A percentile compares a stretch with the other conserved stretches of the same genome.
These are phyloP conservation scores for Desmophyllum pertusum DNA, from an alignment of 92 coral and sea anemone genomes.

Conservation along the genomic window DNA sequence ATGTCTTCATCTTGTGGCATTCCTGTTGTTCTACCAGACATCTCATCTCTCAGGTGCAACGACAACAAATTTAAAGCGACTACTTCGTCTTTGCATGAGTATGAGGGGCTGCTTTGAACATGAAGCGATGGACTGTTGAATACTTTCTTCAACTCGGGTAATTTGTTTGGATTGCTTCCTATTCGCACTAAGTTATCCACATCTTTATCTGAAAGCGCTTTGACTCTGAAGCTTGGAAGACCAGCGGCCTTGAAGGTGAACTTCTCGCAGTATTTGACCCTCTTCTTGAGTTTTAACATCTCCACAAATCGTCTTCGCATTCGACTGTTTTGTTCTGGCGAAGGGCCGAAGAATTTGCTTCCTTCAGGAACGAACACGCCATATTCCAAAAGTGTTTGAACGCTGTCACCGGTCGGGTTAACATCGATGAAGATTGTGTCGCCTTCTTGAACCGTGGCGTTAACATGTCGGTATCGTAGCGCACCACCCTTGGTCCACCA, in stretches of 20 bases:
- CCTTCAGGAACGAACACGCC: slow-evolving; percentile 66
- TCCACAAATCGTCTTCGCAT: slow-evolving; percentile 60
- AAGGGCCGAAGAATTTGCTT: slow-evolving; percentile 55
- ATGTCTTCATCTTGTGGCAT: slow-evolving; percentile 71
- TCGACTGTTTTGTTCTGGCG: slow-evolving; percentile 57
- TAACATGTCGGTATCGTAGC: slow-evolving; percentile 61
- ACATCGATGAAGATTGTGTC: slow-evolving; percentile 58
- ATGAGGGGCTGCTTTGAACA: slow-evolving; percentile 35
- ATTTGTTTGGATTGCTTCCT: slow-evolving; percentile 42
- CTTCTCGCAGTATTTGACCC: slow-evolving; percentile 51
- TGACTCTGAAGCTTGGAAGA: slow-evolving; percentile 65
- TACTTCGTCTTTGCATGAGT: slow-evolving; percentile 76
- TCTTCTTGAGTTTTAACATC: slow-evolving; percentile 53
- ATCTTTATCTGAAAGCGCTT: slow-evolving; percentile 58
- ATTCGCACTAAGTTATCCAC: slow-evolving; percentile 37
- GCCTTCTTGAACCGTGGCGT: slow-evolving; percentile 51
- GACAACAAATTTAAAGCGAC: slow-evolving; percentile 71
- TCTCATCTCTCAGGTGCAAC: slow-evolving; percentile 69
- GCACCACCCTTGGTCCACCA: slow-evolving; percentile 74
- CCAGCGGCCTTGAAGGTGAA: slow-evolving; percentile 69
- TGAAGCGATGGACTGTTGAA: slow-evolving; percentile 63
- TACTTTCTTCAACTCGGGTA: slow-evolving; percentile 45
- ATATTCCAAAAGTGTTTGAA: slow-evolving; percentile 66
- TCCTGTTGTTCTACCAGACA: slow-evolving; percentile 56
- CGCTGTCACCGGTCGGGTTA: slow-evolving; percentile 67